Evolutionary conservation across 2,797 vertebrate genomes (phyloP).

Genomic region (Pangasius krempfi): DNA sequence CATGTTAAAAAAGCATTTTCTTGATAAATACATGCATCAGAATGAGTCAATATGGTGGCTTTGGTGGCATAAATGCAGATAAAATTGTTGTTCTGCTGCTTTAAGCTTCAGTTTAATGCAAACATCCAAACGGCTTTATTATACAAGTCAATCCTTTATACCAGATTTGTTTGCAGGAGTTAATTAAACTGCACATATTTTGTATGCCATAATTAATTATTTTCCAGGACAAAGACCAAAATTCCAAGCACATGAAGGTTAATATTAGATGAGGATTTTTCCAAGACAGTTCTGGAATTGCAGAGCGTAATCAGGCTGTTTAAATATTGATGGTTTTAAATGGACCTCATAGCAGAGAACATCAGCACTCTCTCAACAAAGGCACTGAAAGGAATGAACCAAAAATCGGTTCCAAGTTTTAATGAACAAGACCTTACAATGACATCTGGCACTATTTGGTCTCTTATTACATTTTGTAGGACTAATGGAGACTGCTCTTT

Average conservation of each 20-base stretch:
- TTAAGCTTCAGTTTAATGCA: slow-evolving; percentile 9
- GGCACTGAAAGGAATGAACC: not conserved
- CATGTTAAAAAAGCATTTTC: not conserved
- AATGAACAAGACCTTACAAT: not conserved
- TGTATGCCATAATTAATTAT: not conserved
- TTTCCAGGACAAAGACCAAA: not conserved
- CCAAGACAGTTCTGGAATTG: slow-evolving; percentile 18
- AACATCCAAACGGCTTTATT: not conserved
- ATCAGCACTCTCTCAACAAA: not conserved
- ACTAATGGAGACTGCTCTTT: not conserved
- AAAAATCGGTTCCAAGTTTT: not conserved
- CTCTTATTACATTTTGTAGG: not conserved
- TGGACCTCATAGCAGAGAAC: not conserved
- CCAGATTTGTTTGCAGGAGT: slow-evolving; percentile 18
- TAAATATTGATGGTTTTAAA: slow-evolving; percentile 40
- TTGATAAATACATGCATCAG: not conserved
- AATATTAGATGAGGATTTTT: slow-evolving; percentile 31
- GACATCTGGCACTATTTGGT: not conserved
- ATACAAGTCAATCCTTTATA: slow-evolving; percentile 13
- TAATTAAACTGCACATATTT: slow-evolving; percentile 17
- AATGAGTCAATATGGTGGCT: not conserved
- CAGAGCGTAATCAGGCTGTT: not conserved
- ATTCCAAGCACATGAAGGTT: slow-evolving; percentile 18
- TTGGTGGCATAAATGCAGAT: not conserved
- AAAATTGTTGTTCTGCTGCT: slow-evolving; percentile 10